These are phyloP conservation scores for Dermolepida albohirtum DNA, from an alignment of 2,888 invertebrate genomes.

Conservation along the genomic window DNA sequence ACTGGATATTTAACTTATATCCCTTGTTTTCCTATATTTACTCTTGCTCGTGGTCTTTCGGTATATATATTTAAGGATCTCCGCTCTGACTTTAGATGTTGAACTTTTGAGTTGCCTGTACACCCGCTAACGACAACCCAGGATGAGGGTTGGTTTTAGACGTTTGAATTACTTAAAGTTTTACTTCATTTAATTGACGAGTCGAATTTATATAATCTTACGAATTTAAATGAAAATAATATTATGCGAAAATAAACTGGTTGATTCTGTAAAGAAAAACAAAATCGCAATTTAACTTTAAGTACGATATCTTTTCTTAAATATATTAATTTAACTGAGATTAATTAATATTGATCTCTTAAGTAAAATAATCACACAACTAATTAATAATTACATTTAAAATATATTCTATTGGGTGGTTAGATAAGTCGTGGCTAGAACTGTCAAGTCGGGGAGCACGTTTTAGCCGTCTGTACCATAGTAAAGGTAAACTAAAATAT, in stretches of 20 bases:
- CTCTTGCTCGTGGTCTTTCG: neutral
- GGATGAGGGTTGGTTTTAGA: conserved; percentile 26
- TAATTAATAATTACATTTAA: too few relatives aligned
- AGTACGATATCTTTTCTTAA: too few relatives aligned
- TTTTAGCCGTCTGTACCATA: too few relatives aligned
- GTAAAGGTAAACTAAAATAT: too few relatives aligned
- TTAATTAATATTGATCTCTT: too few relatives aligned
- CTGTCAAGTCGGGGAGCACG: too few relatives aligned
- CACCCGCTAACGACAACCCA: conserved; percentile 12
- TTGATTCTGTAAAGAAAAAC: neutral
- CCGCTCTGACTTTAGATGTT: neutral
- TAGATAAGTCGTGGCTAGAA: too few relatives aligned
- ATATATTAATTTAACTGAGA: too few relatives aligned
- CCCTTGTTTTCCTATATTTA: conserved; percentile 33
- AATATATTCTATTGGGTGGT: too few relatives aligned
- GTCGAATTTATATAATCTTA: conserved; percentile 15
- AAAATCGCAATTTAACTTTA: too few relatives aligned
- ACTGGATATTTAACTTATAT: conserved; percentile 41
- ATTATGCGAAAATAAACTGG: neutral
- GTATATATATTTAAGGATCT: neutral
- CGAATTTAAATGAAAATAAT: conserved; percentile 6
- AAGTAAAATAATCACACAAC: too few relatives aligned
- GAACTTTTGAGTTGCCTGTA: conserved; percentile 8
- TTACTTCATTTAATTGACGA: conserved; percentile 13
- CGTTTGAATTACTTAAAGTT: conserved; percentile 16